These are phyloP conservation scores for Calyptomena viridis DNA, from an alignment of 2,113 vertebrate genomes.

Conservation along the genomic window DNA sequence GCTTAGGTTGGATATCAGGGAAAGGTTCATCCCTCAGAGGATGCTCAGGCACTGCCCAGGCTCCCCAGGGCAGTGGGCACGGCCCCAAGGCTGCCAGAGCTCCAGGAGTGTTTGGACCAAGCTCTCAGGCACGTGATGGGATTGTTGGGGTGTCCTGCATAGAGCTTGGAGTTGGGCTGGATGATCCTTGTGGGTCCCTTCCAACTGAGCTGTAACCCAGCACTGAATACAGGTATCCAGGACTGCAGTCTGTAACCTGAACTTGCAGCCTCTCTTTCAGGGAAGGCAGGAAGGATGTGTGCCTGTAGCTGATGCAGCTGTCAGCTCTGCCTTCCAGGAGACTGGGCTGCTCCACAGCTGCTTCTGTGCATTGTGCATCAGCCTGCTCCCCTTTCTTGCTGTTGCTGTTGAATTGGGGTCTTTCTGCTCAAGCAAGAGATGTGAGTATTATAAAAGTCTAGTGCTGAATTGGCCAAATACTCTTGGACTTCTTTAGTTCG, in stretches of 20 bases:
- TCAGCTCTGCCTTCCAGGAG: neutral
- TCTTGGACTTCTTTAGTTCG: neutral
- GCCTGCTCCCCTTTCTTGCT: neutral
- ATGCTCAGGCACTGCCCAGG: neutral
- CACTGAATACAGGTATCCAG: neutral
- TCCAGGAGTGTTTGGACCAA: neutral
- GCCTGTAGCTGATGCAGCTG: neutral
- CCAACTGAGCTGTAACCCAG: neutral
- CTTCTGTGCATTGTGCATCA: rapidly evolving
- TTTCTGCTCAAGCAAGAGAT: neutral
- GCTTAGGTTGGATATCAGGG: neutral
- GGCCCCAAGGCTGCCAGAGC: neutral
- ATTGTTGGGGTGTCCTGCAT: neutral
- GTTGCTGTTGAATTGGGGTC: neutral
- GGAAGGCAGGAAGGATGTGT: neutral
- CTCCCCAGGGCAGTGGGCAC: neutral
- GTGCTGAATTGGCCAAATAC: neutral
- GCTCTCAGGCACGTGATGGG: neutral
- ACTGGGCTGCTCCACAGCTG: neutral
- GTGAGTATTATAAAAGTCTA: neutral
- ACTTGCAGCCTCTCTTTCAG: neutral
- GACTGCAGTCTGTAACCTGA: neutral
- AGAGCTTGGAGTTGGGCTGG: neutral
- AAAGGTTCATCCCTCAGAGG: neutral
- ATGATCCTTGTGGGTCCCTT: neutral